phyloP scores from a whole-genome alignment of 2,113 vertebrate genomes.

The Mesitornis unicolor region DNA sequence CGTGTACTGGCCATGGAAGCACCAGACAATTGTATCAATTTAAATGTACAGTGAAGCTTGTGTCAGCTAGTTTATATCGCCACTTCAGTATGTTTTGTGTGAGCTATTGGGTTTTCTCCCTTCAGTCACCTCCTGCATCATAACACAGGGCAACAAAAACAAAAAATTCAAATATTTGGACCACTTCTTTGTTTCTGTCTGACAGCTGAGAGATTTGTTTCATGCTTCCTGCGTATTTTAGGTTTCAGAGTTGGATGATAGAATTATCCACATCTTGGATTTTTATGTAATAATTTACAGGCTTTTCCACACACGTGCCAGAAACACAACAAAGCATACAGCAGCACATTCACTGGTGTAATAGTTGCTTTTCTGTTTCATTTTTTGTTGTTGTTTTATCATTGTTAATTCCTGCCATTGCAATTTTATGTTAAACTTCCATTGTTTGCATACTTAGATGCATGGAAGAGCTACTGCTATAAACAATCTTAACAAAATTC shows the following conservation, averaged over 20 bases:
- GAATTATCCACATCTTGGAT: conserved; percentile 6
- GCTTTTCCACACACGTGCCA: conserved; percentile 24
- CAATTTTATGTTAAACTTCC: conserved; percentile 37
- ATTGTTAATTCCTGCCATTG: conserved; percentile 1
- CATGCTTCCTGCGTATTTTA: conserved; percentile 16
- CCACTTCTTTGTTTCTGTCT: not conserved
- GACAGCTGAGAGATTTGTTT: conserved; percentile 35
- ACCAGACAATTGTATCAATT: conserved; percentile 65
- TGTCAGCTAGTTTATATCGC: conserved; percentile 52
- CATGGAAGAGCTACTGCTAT: conserved; percentile 38
- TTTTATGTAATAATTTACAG: conserved; percentile 24
- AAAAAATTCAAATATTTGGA: not conserved
- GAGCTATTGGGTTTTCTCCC: conserved; percentile 16
- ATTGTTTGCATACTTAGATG: conserved; percentile 9
- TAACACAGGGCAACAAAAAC: not conserved
- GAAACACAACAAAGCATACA: not conserved
- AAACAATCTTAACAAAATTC: conserved; percentile 56
- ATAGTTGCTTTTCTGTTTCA: not conserved
- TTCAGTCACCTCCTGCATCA: not conserved
- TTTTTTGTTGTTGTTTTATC: not conserved
- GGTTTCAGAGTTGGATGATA: not conserved
- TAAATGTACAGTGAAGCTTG: conserved; percentile 59
- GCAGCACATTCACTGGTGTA: not conserved
- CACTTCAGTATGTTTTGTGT: conserved; percentile 38
- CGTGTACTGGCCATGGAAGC: conserved; percentile 41